Base-by-base conservation (phyloP, 1,140 invertebrate genomes). In the Bombus difficillimus region DNA sequence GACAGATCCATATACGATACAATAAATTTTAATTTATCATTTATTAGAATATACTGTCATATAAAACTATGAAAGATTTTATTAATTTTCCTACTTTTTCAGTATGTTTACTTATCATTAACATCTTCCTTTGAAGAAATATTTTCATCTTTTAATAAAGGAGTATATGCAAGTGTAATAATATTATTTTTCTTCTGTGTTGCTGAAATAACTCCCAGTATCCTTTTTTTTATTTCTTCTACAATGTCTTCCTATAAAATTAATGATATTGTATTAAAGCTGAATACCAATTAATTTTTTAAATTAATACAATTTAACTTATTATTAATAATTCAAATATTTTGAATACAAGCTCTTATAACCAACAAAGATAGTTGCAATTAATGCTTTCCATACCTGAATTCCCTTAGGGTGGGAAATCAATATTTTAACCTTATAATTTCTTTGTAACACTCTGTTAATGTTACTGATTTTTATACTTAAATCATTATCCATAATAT, bases 401-500 rank as follows among this genome's bases (percentile, higher is more conserved):
- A 94, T 1, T 32, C 68, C 80, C 34, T 91, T 90, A 79, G 95
- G 95, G 32, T 95, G 95, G 85, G 94, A 95, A 68, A 97, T 96
- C 6, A 96, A 88, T 59, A 97, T 92, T 91, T 96, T 95, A 32
- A 97, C 95, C 92, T 96, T 96, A 93, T 96, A 96, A 0, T 93
- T 95, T 88, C 97, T 97, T 5, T 93, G 92, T 32, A 97, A 90
- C 92, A 97, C 95, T 92, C 96, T 97, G n/a, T 91, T 81, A 43
- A 97, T 96, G 90, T 97, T 97, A 82, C 96, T 97, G 0, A 96
- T 88, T 77, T 96, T 95, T 22, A 95, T 96, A 37, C 37, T 0
- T 10, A 90, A 37, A n/a, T 91, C 89, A n/a, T 88, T 32, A 1
- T 81, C 5, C 0, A 13, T 8, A 10, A 90, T 90, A 3, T 81